A percentile compares a stretch with the other conserved stretches of the same genome.
phyloP scores from a whole-genome alignment of 2,888 invertebrate species.

The Parthenolecanium corni region DNA sequence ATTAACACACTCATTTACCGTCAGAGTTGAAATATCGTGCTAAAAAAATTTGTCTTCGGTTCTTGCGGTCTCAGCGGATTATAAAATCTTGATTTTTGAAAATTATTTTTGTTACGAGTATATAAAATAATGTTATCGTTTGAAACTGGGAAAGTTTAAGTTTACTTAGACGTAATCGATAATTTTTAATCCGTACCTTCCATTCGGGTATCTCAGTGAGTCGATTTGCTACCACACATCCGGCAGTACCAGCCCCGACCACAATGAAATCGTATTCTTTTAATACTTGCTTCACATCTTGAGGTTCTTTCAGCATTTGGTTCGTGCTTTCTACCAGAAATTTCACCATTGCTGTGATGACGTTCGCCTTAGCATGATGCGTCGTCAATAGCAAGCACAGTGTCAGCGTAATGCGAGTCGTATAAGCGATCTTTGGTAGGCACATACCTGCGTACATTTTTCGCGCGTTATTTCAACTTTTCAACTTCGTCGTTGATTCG shows the following conservation, averaged over 20 bases:
- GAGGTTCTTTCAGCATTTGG: conserved; percentile 46
- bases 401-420: background rate
- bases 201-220: conserved; percentile 40
- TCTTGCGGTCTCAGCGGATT: too few species aligned
- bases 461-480: too few species aligned
- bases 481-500: too few species aligned
- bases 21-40: too few species aligned
- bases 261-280: conserved; percentile 70
- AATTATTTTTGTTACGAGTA: too few species aligned
- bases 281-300: conserved; percentile 49
- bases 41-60: too few species aligned
- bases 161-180: too few species aligned
- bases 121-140: too few species aligned
- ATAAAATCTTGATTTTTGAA: too few species aligned
- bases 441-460: conserved; percentile 4
- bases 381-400: background rate
- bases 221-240: conserved; percentile 44
- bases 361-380: background rate
- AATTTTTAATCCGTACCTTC: conserved; percentile 13
- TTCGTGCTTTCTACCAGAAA: conserved; percentile 42
- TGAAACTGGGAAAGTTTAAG: too few species aligned
- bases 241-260: conserved; percentile 74
- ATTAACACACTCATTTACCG: too few species aligned
- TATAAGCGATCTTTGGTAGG: background rate
- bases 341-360: conserved; percentile 11